Percentiles rank a stretch among this genome's conserved stretches.
phyloP scores from a whole-genome alignment of 2,113 vertebrate species.

The Connochaetes taurinus region DNA sequence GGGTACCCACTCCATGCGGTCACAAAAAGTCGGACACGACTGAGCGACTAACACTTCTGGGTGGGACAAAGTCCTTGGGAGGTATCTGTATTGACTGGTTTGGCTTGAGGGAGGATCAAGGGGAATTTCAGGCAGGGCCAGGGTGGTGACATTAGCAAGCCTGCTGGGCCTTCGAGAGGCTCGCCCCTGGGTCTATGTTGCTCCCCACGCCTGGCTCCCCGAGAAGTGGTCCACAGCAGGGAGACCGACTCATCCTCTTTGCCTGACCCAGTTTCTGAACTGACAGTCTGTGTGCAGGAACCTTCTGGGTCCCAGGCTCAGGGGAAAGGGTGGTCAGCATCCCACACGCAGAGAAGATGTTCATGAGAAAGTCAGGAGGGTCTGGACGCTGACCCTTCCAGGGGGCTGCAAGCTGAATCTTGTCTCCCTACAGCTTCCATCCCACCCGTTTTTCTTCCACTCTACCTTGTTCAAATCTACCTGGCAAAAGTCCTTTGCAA shows the following conservation, averaged over 20 bases:
- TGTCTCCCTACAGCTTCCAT: rapidly evolving
- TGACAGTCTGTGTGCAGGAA: neutral
- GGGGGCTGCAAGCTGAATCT: too few relatives aligned
- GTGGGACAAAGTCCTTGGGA: neutral
- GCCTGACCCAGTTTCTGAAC: neutral
- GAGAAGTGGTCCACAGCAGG: too few relatives aligned
- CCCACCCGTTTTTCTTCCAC: neutral
- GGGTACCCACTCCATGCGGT: neutral
- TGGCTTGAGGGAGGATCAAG: neutral
- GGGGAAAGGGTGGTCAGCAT: neutral
- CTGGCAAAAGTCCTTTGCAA: neutral
- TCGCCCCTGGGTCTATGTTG: rapidly evolving
- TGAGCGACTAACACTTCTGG: neutral
- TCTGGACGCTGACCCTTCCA: rapidly evolving
- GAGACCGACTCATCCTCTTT: neutral
- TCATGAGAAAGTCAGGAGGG: rapidly evolving
- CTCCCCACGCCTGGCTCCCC: neutral
- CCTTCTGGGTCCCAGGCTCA: neutral
- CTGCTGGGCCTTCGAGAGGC: neutral
- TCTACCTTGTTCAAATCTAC: neutral
- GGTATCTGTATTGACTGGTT: rapidly evolving
- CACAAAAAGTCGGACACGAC: neutral
- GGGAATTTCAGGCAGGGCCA: neutral
- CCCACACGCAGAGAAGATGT: neutral
- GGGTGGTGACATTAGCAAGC: rapidly evolving